Percentiles rank a stretch among this genome's conserved stretches.
phyloP scores from a whole-genome alignment of 2,888 invertebrate species.

The Lampropteryx suffumata region DNA sequence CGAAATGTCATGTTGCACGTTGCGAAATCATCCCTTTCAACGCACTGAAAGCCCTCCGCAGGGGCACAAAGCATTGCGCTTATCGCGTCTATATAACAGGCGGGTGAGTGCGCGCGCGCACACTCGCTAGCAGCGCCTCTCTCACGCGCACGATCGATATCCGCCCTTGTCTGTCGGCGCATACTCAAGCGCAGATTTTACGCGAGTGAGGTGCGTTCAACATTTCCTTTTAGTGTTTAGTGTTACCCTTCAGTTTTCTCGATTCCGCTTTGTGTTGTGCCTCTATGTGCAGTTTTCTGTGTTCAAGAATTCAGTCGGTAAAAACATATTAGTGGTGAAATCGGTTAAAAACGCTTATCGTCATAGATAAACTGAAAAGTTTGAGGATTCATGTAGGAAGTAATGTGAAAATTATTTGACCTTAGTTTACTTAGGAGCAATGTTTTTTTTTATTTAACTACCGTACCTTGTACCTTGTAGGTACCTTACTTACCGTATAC shows the following conservation, averaged over 20 bases:
- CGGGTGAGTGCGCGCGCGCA: slow-evolving; percentile 69
- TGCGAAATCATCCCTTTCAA: slow-evolving; percentile 26
- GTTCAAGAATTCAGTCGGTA: slow-evolving; percentile 6
- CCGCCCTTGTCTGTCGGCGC: slow-evolving; percentile 63
- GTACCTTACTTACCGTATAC: too few relatives aligned
- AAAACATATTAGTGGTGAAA: slow-evolving; percentile 16
- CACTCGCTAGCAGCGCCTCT: slow-evolving; percentile 64
- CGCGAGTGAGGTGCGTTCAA: slow-evolving; percentile 74
- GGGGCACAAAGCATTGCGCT: slow-evolving; percentile 53
- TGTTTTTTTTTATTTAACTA: too few relatives aligned
- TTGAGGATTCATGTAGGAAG: slow-evolving; percentile 8
- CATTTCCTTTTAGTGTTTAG: slow-evolving; percentile 40
- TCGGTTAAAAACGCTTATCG: slow-evolving; percentile 1
- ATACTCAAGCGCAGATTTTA: slow-evolving; percentile 41
- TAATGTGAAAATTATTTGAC: slow-evolving; percentile 7
- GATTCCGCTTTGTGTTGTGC: slow-evolving; percentile 41
- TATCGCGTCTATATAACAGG: slow-evolving; percentile 73
- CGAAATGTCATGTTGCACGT: too few relatives aligned
- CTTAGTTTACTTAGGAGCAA: background rate
- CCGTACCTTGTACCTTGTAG: too few relatives aligned
- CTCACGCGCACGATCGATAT: slow-evolving; percentile 62
- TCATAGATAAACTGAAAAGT: slow-evolving; percentile 18
- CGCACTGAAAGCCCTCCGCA: slow-evolving; percentile 22
- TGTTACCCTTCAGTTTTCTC: slow-evolving; percentile 28
- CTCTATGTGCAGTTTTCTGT: slow-evolving; percentile 32